These are phyloP conservation scores for Schrankia costaestrigalis DNA, from an alignment of 2,888 invertebrate species.

Conservation along the genomic window DNA sequence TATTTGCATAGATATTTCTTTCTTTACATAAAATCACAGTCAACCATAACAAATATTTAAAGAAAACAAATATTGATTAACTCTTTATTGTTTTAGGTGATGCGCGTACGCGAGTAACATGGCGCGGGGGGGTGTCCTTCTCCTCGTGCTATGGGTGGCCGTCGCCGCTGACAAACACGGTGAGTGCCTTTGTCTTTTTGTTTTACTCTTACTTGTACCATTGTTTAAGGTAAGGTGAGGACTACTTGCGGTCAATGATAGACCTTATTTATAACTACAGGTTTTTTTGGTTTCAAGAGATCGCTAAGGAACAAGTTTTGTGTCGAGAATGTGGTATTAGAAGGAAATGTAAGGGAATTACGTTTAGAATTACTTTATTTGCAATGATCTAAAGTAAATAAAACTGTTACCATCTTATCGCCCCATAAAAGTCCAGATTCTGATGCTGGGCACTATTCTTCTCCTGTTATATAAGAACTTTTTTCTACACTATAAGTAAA, in stretches of 20 bases:
- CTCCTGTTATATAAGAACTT: too few relatives aligned
- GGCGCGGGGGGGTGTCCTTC: constrained; percentile 66
- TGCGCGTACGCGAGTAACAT: constrained; percentile 69
- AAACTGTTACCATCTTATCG: too few relatives aligned
- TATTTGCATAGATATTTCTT: background rate
- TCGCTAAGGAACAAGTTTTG: too few relatives aligned
- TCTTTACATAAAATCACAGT: constrained; percentile 7
- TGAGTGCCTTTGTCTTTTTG: constrained; percentile 42
- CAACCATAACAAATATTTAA: constrained; percentile 26
- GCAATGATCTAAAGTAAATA: too few relatives aligned
- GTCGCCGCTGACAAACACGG: constrained; percentile 67
- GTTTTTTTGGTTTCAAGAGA: too few relatives aligned
- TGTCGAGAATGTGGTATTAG: too few relatives aligned
- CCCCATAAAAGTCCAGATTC: too few relatives aligned
- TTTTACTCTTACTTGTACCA: constrained; percentile 19
- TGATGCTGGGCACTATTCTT: too few relatives aligned
- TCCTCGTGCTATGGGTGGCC: constrained; percentile 77
- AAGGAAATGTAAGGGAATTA: too few relatives aligned
- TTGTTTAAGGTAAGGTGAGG: constrained; percentile 5
- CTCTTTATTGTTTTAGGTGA: constrained; percentile 79
- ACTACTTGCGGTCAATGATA: constrained; percentile 3
- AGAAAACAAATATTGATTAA: constrained; percentile 61
- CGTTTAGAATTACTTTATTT: too few relatives aligned
- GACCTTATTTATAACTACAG: background rate
- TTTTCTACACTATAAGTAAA: too few relatives aligned